A percentile compares a stretch with the other conserved stretches of the same genome.
Evolutionary conservation across 2,797 vertebrate genomes (phyloP).

Genomic region (Cheirogaleus major): DNA sequence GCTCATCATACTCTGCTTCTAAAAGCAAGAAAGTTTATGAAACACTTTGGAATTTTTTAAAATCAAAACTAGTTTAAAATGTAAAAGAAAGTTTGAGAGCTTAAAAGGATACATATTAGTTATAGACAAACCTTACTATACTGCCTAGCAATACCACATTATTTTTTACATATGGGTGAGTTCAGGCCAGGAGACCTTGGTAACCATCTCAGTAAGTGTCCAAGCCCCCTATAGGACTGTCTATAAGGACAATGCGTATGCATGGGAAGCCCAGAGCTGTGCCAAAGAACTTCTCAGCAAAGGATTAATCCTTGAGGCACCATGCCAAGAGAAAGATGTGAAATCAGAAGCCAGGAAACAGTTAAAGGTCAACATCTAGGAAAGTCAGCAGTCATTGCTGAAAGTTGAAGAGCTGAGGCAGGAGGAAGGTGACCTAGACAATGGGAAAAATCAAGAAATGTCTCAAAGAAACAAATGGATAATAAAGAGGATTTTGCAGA

Average conservation of each 20-base stretch:
- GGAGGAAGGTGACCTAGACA: neutral
- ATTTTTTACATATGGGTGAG: neutral
- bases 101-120: conserved; percentile 8
- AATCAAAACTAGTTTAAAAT: conserved; percentile 51
- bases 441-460: neutral
- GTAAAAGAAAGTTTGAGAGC: conserved; percentile 47
- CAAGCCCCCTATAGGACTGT: neutral
- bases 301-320: neutral
- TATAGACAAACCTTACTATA: neutral
- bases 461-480: neutral
- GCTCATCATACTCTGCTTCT: conserved; percentile 65
- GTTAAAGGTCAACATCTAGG: neutral
- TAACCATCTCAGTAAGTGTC: neutral
- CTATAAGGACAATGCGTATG: neutral
- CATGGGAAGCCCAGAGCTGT: neutral
- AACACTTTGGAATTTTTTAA: conserved; percentile 23
- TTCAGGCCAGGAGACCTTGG: neutral
- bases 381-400: neutral
- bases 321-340: neutral
- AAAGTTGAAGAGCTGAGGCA: neutral
- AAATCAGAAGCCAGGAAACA: conserved; percentile 14
- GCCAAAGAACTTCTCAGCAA: neutral
- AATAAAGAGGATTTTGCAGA: neutral
- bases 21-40: conserved; percentile 72
- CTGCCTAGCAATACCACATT: neutral